These are phyloP conservation scores for Chrysolina haemoptera DNA, from an alignment of 2,888 invertebrate species.

Conservation along the genomic window DNA sequence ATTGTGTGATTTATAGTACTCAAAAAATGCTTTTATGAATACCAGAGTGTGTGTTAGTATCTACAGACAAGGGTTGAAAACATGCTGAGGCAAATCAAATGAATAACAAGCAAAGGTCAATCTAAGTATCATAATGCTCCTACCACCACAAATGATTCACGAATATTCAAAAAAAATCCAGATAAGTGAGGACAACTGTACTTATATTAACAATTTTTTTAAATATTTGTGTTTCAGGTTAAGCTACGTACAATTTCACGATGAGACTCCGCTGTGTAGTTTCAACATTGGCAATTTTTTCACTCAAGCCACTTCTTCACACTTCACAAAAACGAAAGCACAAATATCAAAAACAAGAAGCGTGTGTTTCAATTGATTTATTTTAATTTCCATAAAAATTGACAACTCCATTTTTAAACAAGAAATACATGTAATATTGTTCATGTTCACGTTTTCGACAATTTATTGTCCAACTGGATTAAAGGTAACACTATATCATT, in stretches of 20 bases:
- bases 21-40: constrained; percentile 34
- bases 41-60: constrained; percentile 50
- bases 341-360: constrained; percentile 50
- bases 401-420: constrained; percentile 48
- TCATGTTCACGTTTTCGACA: constrained; percentile 29
- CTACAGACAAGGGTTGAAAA: constrained; percentile 22
- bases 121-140: constrained; percentile 7
- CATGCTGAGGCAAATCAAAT: constrained; percentile 45
- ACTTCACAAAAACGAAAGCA: constrained; percentile 48
- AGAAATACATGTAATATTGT: constrained; percentile 43
- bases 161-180: constrained; percentile 27
- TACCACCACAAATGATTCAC: constrained; percentile 31
- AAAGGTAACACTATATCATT: neutral
- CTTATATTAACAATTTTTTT: constrained; percentile 28
- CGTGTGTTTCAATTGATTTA: constrained; percentile 49
- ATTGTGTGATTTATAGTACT: constrained; percentile 55
- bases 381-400: constrained; percentile 48
- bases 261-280: constrained; percentile 53
- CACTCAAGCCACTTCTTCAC: constrained; percentile 53
- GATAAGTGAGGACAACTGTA: neutral
- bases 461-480: constrained; percentile 56
- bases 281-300: constrained; percentile 60
- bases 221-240: constrained; percentile 32
- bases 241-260: constrained; percentile 64
- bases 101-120: constrained; percentile 26